phyloP scores from a whole-genome alignment of 1,140 invertebrate genomes.

The Drosophila saltans region DNA sequence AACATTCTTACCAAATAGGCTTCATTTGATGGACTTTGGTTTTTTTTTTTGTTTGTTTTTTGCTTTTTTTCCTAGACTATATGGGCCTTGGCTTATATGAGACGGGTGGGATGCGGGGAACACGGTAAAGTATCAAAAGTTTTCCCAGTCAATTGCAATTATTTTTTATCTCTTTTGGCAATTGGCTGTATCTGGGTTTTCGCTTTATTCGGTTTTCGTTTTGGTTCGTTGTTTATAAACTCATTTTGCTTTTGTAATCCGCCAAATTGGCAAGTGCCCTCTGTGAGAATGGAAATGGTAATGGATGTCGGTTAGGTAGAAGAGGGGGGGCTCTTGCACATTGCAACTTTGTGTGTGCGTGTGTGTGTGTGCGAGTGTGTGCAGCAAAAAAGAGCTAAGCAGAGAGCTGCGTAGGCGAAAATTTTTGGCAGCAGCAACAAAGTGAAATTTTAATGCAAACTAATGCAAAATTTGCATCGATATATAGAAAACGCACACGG shows the following conservation, averaged over 20 bases:
- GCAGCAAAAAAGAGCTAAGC: slow-evolving; percentile 15
- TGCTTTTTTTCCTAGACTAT: neutral
- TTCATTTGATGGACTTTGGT: slow-evolving; percentile 3
- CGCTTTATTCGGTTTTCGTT: slow-evolving; percentile 1
- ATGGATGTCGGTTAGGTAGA: slow-evolving; percentile 15
- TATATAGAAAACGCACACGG: slow-evolving; percentile 40
- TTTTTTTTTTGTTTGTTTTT: neutral
- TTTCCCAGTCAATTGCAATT: slow-evolving; percentile 68
- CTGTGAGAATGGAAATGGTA: slow-evolving; percentile 15
- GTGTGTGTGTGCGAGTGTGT: slow-evolving; percentile 41
- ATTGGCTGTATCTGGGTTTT: slow-evolving; percentile 48
- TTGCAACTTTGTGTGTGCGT: slow-evolving; percentile 70
- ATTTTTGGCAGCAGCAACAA: slow-evolving; percentile 63
- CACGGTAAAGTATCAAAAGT: neutral
- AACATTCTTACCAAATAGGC: neutral
- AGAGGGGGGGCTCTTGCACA: slow-evolving; percentile 66
- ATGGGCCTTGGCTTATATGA: neutral
- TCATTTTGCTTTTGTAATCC: slow-evolving; percentile 77
- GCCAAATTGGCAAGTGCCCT: slow-evolving; percentile 62
- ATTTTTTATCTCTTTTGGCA: slow-evolving; percentile 72
- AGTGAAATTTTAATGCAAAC: slow-evolving; percentile 81
- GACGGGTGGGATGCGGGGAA: neutral
- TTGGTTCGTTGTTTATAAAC: slow-evolving; percentile 72
- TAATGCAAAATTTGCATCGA: slow-evolving; percentile 78
- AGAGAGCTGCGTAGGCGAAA: slow-evolving; percentile 58